Base-by-base conservation (phyloP, 2,888 invertebrate species). In the Magallana nippona region DNA sequence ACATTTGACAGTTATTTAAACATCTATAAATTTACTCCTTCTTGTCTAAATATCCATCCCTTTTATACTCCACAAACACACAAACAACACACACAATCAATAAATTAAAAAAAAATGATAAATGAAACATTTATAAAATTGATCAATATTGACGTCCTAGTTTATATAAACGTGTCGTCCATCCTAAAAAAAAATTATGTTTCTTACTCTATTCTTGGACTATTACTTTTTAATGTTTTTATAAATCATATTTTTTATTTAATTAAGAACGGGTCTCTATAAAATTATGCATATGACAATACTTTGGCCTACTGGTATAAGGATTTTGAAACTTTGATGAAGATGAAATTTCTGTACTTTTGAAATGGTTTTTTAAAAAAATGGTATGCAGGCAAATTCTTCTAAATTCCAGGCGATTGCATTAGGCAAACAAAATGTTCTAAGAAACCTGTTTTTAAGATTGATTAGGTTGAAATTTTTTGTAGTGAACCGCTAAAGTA, bases 241-340 rank as follows among this genome's bases (percentile, higher is more conserved):
- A 63, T 81, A 44, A 81, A 62, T 32, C 19, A 60, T 22, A 57
- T 80, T 80, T 83, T 78, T 79, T 17, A 44, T 82, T 27, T 82
- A 57, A 78, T 86, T 60, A 56, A 62, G 55, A 71, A 63, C 19
- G 56, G 78, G n/a, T 58, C 55, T 3, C 17, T 85, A 1, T 85
- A 82, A 22, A 79, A 5, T 44, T 85, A 85, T 62, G 85, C 85
- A 11, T 83, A 84, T 56, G 86, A 85, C 63, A 85, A 85, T 71
- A 83, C 83, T 17, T 82, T 83, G 1, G 81, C 84, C 15, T 82
- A 8, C n/a, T 55, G 8, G 79, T 22, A 79, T 55, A 55, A 11
- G 13, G 79, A 79, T 10, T 55, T 79, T 13, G 19, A 79, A 3
- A 44, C 13, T 55, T 17, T 19, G n/a, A 44, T 79, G 5, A 55